Conservation (phyloP, 2,113 vertebrate genomes). For the Mohoua ochrocephala region DNA sequence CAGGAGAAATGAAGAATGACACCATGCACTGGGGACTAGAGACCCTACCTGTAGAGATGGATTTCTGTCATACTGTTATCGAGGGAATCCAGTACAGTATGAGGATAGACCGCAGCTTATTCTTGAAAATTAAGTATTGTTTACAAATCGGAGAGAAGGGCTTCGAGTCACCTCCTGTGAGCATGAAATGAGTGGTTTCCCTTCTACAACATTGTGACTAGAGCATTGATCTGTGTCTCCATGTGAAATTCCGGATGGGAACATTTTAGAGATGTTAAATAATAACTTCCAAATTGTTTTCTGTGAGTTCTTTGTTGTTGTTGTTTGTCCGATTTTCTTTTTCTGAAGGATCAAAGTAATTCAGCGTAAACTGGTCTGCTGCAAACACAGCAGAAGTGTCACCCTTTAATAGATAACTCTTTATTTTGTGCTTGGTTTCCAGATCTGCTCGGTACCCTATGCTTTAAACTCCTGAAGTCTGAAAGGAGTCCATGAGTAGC, state of each 20-base stretch:
- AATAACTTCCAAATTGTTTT: background rate
- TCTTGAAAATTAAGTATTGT: background rate
- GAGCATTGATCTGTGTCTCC: background rate
- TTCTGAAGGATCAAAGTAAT: background rate
- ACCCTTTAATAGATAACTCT: background rate
- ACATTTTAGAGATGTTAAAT: background rate
- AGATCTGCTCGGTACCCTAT: background rate
- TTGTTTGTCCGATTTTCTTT: background rate
- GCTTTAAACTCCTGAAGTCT: background rate
- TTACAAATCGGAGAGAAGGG: background rate
- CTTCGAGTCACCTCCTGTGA: background rate
- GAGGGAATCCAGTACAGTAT: background rate
- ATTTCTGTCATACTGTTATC: background rate
- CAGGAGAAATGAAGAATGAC: background rate
- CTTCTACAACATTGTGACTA: background rate
- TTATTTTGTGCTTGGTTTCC: background rate
- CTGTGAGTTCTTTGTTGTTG: background rate
- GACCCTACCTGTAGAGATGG: background rate
- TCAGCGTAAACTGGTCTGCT: background rate
- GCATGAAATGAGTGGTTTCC: background rate
- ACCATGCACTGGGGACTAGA: background rate
- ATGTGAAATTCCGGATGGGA: background rate
- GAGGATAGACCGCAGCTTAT: background rate
- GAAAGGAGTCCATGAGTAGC: background rate
- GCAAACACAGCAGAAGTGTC: background rate